Evolutionary conservation across 1,140 invertebrate species (phyloP).

Genomic region (Varroa destructor): DNA sequence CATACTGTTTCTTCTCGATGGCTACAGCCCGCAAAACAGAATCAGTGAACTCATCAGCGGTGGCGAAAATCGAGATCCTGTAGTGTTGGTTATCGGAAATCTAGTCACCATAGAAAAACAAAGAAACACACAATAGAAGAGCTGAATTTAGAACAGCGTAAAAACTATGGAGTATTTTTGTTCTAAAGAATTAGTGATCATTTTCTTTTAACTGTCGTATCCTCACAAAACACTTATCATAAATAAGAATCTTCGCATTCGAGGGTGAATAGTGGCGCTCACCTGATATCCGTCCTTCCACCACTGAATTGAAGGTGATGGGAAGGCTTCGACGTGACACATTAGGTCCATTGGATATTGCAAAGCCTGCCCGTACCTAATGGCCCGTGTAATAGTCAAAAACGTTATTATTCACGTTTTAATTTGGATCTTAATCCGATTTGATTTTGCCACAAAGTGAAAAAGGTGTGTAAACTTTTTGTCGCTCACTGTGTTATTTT

Average conservation of each 20-base stretch:
- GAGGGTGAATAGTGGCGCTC: conserved; percentile 34
- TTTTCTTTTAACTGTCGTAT: too few species aligned
- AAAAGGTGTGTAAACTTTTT: not conserved
- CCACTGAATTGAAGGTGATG: conserved; percentile 77
- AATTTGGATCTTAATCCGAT: not conserved
- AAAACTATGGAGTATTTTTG: too few species aligned
- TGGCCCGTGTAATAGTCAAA: conserved; percentile 54
- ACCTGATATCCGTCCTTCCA: conserved; percentile 63
- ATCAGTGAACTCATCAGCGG: conserved; percentile 74
- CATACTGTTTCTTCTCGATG: conserved; percentile 77
- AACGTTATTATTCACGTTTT: conserved; percentile 43
- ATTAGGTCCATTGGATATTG: conserved; percentile 84
- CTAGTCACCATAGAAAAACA: not conserved
- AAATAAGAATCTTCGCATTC: too few species aligned
- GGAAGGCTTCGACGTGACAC: conserved; percentile 80
- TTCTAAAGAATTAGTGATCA: too few species aligned
- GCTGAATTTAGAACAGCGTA: too few species aligned
- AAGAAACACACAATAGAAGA: too few species aligned
- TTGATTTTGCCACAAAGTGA: conserved; percentile 3
- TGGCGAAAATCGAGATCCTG: conserved; percentile 72
- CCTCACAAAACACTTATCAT: too few species aligned
- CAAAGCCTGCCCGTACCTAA: conserved; percentile 65
- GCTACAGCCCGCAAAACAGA: conserved; percentile 72
- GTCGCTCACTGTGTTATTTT: too few species aligned
- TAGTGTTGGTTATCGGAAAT: conserved; percentile 70